A percentile compares a stretch with the other conserved stretches of the same genome.
Evolutionary conservation across 2,797 vertebrate genomes (phyloP).

Genomic region (Squalus acanthias): DNA sequence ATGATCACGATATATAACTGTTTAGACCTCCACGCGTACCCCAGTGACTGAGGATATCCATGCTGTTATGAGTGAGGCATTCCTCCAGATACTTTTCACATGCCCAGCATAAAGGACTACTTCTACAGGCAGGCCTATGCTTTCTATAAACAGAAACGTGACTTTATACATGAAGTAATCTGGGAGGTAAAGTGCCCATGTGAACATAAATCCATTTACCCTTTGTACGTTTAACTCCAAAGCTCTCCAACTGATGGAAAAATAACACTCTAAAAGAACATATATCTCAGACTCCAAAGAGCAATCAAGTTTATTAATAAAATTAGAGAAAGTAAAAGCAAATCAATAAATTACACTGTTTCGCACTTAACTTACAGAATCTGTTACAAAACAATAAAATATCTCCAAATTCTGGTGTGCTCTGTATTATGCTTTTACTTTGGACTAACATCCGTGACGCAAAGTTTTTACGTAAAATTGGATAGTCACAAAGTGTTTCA

Average conservation of each 20-base stretch:
- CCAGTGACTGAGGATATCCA: neutral
- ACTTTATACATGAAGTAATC: neutral
- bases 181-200: neutral
- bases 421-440: neutral
- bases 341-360: neutral
- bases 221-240: neutral
- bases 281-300: neutral
- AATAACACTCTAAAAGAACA: neutral
- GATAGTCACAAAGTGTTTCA: neutral
- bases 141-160: neutral
- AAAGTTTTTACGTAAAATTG: neutral
- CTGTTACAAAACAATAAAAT: neutral
- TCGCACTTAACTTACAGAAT: neutral
- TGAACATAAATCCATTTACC: neutral
- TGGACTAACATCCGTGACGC: too few species aligned
- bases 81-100: neutral
- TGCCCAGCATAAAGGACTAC: neutral
- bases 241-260: neutral
- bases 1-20: neutral
- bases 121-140: neutral
- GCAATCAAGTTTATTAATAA: neutral
- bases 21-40: neutral
- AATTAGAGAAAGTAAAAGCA: neutral
- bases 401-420: neutral
- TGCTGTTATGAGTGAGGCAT: neutral